Conservation (phyloP, 1,140 invertebrate genomes). For the Plectrocnemia conspersa region DNA sequence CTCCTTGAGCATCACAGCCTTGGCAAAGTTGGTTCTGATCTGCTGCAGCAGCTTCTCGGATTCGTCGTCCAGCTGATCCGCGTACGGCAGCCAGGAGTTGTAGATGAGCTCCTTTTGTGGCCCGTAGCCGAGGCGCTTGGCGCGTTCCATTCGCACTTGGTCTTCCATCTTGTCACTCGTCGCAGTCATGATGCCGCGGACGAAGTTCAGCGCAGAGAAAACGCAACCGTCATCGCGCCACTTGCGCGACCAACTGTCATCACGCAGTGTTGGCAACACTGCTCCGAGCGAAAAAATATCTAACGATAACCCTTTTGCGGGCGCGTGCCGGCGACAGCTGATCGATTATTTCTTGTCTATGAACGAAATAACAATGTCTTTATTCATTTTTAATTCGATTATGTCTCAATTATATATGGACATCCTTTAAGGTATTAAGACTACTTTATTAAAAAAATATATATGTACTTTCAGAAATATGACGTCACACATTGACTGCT, state of each 20-base stretch:
- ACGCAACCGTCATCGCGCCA: no score
- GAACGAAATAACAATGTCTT: neutral
- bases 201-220: no score
- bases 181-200: no score
- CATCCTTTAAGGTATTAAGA: no score
- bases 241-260: slow-evolving; percentile 9
- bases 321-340: neutral
- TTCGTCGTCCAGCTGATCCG: slow-evolving; percentile 60
- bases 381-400: no score
- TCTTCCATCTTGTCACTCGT: no score
- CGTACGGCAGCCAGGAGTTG: slow-evolving; percentile 66
- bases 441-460: no score
- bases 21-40: slow-evolving; percentile 66
- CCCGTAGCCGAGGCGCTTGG: slow-evolving; percentile 29
- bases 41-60: slow-evolving; percentile 55
- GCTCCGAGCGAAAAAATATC: neutral
- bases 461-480: no score
- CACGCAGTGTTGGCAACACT: neutral
- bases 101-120: slow-evolving; percentile 62
- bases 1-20: slow-evolving; percentile 62
- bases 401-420: no score
- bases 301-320: neutral
- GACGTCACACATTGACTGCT: no score
- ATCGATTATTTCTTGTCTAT: neutral
- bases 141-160: no score